These are phyloP conservation scores for Buathra laborator DNA, from an alignment of 2,888 invertebrate species.

Conservation along the genomic window DNA sequence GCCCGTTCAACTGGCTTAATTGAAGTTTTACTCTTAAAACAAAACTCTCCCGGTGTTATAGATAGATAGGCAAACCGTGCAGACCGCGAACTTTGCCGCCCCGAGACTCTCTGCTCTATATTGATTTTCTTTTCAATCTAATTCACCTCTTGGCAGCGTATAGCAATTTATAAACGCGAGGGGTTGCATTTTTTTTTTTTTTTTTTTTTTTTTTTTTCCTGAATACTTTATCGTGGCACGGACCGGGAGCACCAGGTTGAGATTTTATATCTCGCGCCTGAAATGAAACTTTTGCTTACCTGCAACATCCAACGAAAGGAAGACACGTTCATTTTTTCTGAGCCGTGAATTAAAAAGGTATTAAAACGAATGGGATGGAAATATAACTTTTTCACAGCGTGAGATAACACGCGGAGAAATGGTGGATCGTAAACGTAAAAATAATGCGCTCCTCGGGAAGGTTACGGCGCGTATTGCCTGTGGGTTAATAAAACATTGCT, in stretches of 20 bases:
- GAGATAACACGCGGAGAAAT: background rate
- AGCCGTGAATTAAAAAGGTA: constrained; percentile 23
- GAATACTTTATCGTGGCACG: constrained; percentile 35
- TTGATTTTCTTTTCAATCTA: background rate
- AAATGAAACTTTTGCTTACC: constrained; percentile 60
- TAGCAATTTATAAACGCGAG: background rate
- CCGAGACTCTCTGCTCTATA: background rate
- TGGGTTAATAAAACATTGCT: constrained; percentile 42
- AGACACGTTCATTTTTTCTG: constrained; percentile 53
- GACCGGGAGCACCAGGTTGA: background rate
- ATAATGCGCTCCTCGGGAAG: constrained; percentile 1
- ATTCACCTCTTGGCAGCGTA: background rate
- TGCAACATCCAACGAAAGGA: constrained; percentile 59
- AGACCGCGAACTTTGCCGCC: background rate
- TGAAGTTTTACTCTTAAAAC: constrained; percentile 30
- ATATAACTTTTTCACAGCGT: background rate
- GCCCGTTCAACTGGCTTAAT: constrained; percentile 15
- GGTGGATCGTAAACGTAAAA: constrained; percentile 41
- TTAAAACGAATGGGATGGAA: constrained; percentile 23
- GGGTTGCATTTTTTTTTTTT: background rate
- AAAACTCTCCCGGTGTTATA: background rate
- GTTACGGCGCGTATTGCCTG: constrained; percentile 31
- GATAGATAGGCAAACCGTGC: too few relatives aligned
- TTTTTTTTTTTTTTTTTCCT: background rate
- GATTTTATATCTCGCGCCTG: background rate